Conservation (phyloP, 2,113 vertebrate species). For the Aythya baeri region DNA sequence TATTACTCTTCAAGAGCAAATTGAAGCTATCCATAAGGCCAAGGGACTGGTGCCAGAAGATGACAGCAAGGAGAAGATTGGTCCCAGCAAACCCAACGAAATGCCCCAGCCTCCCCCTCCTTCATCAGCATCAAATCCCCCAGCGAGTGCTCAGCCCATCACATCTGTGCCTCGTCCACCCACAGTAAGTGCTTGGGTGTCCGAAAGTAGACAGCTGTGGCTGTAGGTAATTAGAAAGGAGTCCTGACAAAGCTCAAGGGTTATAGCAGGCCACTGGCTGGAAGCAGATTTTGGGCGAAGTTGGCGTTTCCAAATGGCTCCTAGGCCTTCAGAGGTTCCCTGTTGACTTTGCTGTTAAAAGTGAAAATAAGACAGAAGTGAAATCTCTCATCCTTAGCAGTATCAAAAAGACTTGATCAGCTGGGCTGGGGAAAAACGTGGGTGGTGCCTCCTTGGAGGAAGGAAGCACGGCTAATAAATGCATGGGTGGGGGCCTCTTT, state of each 20-base stretch:
- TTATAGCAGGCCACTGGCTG: neutral
- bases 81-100: slow-evolving; percentile 96
- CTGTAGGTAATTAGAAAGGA: neutral
- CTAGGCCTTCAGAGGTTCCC: neutral
- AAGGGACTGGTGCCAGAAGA: slow-evolving; percentile 98
- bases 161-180: slow-evolving; percentile 81
- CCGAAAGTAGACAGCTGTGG: neutral
- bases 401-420: neutral
- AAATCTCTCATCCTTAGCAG: neutral
- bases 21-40: slow-evolving; percentile 98
- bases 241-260: neutral
- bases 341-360: neutral
- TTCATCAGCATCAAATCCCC: slow-evolving; percentile 79
- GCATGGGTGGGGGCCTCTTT: neutral
- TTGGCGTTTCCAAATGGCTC: neutral
- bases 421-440: neutral
- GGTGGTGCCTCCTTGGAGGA: neutral
- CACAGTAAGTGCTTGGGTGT: slow-evolving; percentile 49
- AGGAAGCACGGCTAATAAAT: neutral
- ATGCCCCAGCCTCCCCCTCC: slow-evolving; percentile 81
- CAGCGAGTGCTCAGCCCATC: slow-evolving; percentile 82
- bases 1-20: slow-evolving; percentile 99
- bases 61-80: slow-evolving; percentile 96
- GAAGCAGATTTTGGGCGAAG: neutral
- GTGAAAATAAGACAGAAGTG: neutral